phyloP scores from a whole-genome alignment of 2,797 vertebrate species.

The Coendou prehensilis region DNA sequence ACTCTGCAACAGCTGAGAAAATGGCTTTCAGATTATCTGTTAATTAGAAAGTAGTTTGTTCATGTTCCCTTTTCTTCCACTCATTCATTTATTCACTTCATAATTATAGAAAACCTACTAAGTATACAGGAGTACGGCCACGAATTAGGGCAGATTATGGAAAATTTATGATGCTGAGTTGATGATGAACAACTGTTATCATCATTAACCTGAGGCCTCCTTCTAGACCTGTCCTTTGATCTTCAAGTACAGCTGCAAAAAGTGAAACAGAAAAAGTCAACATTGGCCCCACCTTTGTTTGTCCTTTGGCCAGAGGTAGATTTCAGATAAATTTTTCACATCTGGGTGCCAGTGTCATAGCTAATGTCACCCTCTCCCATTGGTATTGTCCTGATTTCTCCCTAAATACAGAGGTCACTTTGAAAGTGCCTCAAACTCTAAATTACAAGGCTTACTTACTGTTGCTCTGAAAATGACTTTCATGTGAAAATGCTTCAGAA shows the following conservation, averaged over 20 bases:
- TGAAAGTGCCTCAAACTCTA: conserved; percentile 68
- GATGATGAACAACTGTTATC: conserved; percentile 31
- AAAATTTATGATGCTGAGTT: conserved; percentile 20
- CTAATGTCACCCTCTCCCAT: neutral
- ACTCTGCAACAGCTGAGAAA: conserved; percentile 60
- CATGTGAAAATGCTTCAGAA: conserved; percentile 78
- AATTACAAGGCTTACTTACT: conserved; percentile 70
- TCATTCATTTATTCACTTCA: conserved; percentile 22
- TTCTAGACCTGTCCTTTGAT: conserved; percentile 50
- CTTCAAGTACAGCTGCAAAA: conserved; percentile 34
- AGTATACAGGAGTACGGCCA: neutral
- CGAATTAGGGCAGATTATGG: conserved; percentile 31
- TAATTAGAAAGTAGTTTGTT: conserved; percentile 58
- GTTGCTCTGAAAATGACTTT: conserved; percentile 79
- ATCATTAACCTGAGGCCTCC: neutral
- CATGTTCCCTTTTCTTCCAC: conserved; percentile 14
- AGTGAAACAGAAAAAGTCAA: conserved; percentile 33
- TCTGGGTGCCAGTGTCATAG: conserved; percentile 17
- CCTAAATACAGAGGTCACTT: conserved; percentile 70
- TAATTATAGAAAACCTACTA: conserved; percentile 60
- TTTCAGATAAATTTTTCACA: conserved; percentile 69
- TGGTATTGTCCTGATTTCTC: conserved; percentile 41
- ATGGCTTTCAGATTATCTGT: conserved; percentile 61
- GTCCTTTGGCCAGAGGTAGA: conserved; percentile 36
- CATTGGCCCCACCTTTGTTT: conserved; percentile 26